Conservation (phyloP, 1,140 invertebrate species). For the Hormaphis cornu region DNA sequence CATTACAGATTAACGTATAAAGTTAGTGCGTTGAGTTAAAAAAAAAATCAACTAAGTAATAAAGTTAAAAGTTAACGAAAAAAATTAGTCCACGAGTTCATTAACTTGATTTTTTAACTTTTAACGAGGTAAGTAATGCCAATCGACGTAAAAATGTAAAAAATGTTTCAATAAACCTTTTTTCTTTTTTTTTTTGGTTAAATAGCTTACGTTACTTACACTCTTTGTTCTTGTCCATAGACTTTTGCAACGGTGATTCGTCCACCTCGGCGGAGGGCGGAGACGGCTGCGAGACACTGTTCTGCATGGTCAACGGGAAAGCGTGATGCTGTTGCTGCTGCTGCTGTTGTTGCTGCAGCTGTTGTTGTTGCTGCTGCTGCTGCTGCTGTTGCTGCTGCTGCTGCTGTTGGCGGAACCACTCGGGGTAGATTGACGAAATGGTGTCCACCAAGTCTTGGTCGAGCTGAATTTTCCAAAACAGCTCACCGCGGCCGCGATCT, state of each 20-base stretch:
- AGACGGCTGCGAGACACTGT: slow-evolving; percentile 33
- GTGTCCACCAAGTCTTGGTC: slow-evolving; percentile 83
- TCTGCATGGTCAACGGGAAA: slow-evolving; percentile 11
- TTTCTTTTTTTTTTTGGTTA: too few relatives aligned
- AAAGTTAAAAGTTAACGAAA: too few relatives aligned
- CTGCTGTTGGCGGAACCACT: slow-evolving; percentile 65
- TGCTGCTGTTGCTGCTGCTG: slow-evolving; percentile 9
- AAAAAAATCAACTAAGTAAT: too few relatives aligned
- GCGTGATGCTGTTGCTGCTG: slow-evolving; percentile 16
- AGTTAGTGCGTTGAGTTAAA: too few relatives aligned
- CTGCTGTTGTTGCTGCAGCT: slow-evolving; percentile 12
- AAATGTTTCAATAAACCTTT: too few relatives aligned
- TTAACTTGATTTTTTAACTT: too few relatives aligned
- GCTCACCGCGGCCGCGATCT: slow-evolving; percentile 38
- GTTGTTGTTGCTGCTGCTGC: slow-evolving; percentile 4
- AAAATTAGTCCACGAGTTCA: too few relatives aligned
- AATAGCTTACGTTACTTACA: slow-evolving; percentile 57
- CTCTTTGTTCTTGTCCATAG: slow-evolving; percentile 95
- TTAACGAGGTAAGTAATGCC: too few relatives aligned
- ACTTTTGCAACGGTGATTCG: slow-evolving; percentile 80
- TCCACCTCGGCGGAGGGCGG: slow-evolving; percentile 81
- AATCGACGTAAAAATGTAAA: too few relatives aligned
- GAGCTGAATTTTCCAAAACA: slow-evolving; percentile 80
- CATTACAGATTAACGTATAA: too few relatives aligned
- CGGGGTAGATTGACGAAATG: slow-evolving; percentile 77